phyloP scores from a whole-genome alignment of 1,140 invertebrate species.

The Lepidurus couesii region DNA sequence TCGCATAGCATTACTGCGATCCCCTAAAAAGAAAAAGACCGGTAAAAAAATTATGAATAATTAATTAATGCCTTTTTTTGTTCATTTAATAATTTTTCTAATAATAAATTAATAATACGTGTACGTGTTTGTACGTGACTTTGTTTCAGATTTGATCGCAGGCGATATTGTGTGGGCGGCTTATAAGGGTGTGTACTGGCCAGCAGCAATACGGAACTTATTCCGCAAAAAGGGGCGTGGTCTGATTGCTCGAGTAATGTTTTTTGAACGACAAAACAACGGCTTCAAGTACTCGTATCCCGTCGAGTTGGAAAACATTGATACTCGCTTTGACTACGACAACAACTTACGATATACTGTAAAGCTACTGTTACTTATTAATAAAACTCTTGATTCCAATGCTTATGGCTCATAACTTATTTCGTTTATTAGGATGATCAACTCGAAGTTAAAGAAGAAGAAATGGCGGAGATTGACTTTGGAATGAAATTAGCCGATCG shows the following conservation, averaged over 20 bases:
- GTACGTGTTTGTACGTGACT: not conserved
- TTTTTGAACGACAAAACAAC: not conserved
- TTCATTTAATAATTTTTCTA: no score
- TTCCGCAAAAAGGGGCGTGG: not conserved
- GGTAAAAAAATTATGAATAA: not conserved
- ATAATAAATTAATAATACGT: no score
- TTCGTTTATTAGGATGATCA: not conserved
- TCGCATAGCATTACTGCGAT: not conserved
- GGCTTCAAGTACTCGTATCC: not conserved
- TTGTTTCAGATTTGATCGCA: not conserved
- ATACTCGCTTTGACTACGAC: not conserved
- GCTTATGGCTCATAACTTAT: not conserved
- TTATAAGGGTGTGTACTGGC: not conserved
- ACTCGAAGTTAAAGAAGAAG: not conserved
- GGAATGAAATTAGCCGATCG: not conserved
- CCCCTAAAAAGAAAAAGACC: not conserved
- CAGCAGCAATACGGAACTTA: not conserved
- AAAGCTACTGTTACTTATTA: not conserved
- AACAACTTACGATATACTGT: not conserved
- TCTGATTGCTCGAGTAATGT: not conserved
- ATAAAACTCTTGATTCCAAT: not conserved
- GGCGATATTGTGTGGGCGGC: not conserved
- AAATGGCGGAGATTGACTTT: not conserved
- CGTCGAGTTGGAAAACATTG: not conserved
- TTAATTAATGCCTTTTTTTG: no score